These are phyloP conservation scores for Sebastes diploproa DNA, from an alignment of 2,797 vertebrate species.

Conservation along the genomic window DNA sequence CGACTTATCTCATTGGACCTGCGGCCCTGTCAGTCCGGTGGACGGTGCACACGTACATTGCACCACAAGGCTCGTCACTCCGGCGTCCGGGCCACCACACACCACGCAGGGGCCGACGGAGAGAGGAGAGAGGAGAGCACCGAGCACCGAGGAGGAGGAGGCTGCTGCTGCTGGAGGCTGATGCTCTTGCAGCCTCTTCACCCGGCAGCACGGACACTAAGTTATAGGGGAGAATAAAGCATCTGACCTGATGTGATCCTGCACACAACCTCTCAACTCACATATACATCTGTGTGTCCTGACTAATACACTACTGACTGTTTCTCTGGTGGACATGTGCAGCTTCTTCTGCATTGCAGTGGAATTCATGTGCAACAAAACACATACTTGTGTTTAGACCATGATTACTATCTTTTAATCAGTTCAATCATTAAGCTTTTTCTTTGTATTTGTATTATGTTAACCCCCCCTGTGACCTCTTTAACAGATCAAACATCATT, in stretches of 20 bases:
- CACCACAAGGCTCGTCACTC: slow-evolving; percentile 66
- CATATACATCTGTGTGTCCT: not conserved
- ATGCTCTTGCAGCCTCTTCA: slow-evolving; percentile 1
- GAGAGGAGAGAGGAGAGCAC: not conserved
- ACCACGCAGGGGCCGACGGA: not conserved
- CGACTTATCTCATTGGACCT: slow-evolving; percentile 69
- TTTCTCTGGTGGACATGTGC: not conserved
- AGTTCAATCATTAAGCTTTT: not conserved
- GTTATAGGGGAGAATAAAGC: not conserved
- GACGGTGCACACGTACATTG: slow-evolving; percentile 68
- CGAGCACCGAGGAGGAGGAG: not conserved
- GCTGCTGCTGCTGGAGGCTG: slow-evolving; percentile 33
- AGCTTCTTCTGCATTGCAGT: slow-evolving; percentile 56
- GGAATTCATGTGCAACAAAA: slow-evolving; percentile 4
- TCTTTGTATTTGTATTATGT: not conserved
- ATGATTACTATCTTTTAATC: not conserved
- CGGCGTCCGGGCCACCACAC: slow-evolving; percentile 48
- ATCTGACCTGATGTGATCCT: slow-evolving; percentile 9
- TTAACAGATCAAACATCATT: not conserved
- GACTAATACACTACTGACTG: not conserved
- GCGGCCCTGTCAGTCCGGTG: slow-evolving; percentile 62
- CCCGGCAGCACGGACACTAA: slow-evolving; percentile 16
- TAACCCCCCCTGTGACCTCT: not conserved
- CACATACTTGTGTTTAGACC: not conserved
- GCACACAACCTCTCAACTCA: not conserved